Percentiles rank a stretch among this genome's conserved stretches.
phyloP scores from a whole-genome alignment of 2,113 vertebrate genomes.

The Larimichthys polyactis region DNA sequence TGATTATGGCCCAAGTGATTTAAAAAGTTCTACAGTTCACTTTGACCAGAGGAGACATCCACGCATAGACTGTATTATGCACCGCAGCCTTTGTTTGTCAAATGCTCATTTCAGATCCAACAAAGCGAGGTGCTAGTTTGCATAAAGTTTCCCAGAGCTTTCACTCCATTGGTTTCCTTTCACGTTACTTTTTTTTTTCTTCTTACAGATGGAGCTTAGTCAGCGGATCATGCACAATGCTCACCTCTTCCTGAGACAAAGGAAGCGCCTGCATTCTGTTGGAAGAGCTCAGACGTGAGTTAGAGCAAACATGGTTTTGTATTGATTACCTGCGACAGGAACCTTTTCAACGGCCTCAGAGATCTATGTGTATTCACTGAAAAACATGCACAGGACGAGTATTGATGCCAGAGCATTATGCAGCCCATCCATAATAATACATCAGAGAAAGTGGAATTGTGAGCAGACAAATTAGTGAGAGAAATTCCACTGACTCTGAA shows the following conservation, averaged over 20 bases:
- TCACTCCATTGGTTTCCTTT: slow-evolving; percentile 67
- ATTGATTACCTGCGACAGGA: slow-evolving; percentile 75
- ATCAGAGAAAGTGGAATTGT: slow-evolving; percentile 31
- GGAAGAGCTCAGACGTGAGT: slow-evolving; percentile 51
- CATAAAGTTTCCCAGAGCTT: slow-evolving; percentile 63
- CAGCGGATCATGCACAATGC: slow-evolving; percentile 74
- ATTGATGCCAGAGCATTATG: slow-evolving; percentile 72
- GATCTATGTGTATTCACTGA: slow-evolving; percentile 54
- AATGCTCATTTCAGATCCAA: slow-evolving; percentile 64
- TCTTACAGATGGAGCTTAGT: slow-evolving; percentile 62
- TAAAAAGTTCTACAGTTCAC: slow-evolving; percentile 31
- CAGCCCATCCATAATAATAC: slow-evolving; percentile 61
- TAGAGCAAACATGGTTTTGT: slow-evolving; percentile 62
- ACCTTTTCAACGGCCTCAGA: slow-evolving; percentile 62
- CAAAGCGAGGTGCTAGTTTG: slow-evolving; percentile 67
- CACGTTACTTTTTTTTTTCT: slow-evolving; percentile 28
- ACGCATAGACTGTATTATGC: slow-evolving; percentile 29
- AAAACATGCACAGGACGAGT: slow-evolving; percentile 51
- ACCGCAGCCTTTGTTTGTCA: slow-evolving; percentile 66
- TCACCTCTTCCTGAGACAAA: slow-evolving; percentile 64
- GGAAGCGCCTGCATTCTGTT: slow-evolving; percentile 28
- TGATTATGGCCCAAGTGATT: slow-evolving; percentile 10
- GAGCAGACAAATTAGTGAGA: slow-evolving; percentile 19
- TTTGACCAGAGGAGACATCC: slow-evolving; percentile 15
- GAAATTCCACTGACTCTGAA: slow-evolving; percentile 21